Conservation (phyloP, 2,888 invertebrate species). For the Balanococcus diminutus region DNA sequence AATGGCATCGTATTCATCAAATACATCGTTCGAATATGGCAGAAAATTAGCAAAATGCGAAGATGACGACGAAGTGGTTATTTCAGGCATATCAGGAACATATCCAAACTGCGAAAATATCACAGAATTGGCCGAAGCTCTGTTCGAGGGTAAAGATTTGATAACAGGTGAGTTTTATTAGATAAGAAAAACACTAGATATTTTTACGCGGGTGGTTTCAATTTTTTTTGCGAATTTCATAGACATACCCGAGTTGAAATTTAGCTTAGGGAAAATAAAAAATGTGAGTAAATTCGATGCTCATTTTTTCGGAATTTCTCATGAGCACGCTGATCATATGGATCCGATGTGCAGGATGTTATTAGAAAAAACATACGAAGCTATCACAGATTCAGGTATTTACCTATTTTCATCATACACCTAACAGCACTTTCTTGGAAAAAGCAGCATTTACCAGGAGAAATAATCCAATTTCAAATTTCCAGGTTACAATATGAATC, state of each 20-base stretch:
- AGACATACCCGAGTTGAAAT: conserved; percentile 59
- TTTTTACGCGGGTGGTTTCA: not conserved
- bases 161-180: conserved; percentile 56
- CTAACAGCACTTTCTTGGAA: too few relatives aligned
- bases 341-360: conserved; percentile 63
- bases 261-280: conserved; percentile 61
- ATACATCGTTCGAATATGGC: not conserved
- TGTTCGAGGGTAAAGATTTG: conserved; percentile 61
- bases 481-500: conserved; percentile 62
- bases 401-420: too few relatives aligned
- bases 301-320: conserved; percentile 64
- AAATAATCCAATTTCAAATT: not conserved
- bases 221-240: too few relatives aligned
- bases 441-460: too few relatives aligned
- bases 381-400: conserved; percentile 64
- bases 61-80: conserved; percentile 60
- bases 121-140: conserved; percentile 66
- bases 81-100: conserved; percentile 65
- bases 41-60: not conserved
- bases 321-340: conserved; percentile 63
- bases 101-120: conserved; percentile 69
- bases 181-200: not conserved
- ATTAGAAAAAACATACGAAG: conserved; percentile 63
- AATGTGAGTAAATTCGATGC: conserved; percentile 62
- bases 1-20: not conserved